phyloP scores from a whole-genome alignment of 2,888 invertebrate species.

The Acrocera orbiculus region DNA sequence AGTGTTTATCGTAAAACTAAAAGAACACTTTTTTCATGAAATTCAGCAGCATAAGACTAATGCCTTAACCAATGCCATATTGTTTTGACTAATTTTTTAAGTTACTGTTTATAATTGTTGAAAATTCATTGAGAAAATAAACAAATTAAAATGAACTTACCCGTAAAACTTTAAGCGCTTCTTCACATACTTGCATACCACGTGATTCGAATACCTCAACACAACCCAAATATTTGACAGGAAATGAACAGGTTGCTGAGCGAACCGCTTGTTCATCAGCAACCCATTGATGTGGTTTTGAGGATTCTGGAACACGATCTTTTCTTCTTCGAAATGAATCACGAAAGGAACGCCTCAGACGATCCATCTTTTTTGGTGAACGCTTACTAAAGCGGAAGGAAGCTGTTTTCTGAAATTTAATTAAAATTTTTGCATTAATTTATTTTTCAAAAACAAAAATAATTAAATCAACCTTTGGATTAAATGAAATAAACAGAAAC shows the following conservation, averaged over 20 bases:
- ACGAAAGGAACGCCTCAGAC: conserved; percentile 72
- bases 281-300: conserved; percentile 96
- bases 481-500: neutral
- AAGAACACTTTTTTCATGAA: too few species aligned
- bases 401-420: conserved; percentile 36
- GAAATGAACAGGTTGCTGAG: conserved; percentile 90
- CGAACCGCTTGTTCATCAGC: conserved; percentile 93
- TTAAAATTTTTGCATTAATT: conserved; percentile 3
- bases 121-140: too few species aligned
- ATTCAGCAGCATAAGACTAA: too few species aligned
- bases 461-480: neutral
- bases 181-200: conserved; percentile 99
- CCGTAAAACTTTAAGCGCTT: conserved; percentile 90
- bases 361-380: conserved; percentile 69
- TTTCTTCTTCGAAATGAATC: conserved; percentile 89
- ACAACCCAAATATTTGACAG: conserved; percentile 96
- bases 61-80: too few species aligned
- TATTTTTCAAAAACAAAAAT: conserved; percentile 1
- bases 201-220: conserved; percentile 98
- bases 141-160: conserved; percentile 37
- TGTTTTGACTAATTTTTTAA: too few species aligned
- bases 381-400: conserved; percentile 38
- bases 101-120: too few species aligned
- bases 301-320: conserved; percentile 75
- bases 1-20: too few species aligned